A percentile compares a stretch with the other conserved stretches of the same genome.
phyloP scores from a whole-genome alignment of 2,113 vertebrate species.

The Myotis lucifugus region DNA sequence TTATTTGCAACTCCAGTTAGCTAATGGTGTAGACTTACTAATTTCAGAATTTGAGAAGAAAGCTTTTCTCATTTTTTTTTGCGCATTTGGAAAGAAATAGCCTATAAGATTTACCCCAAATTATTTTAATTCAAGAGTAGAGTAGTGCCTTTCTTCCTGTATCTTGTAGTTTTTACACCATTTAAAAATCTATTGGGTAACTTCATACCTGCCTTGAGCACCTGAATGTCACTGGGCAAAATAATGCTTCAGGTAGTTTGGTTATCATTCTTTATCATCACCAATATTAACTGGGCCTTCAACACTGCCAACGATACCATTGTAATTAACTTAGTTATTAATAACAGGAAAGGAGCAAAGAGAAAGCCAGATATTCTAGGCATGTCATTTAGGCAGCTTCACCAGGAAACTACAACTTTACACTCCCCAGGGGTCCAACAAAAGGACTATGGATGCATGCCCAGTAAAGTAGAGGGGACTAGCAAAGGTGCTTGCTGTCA shows the following conservation, averaged over 20 bases:
- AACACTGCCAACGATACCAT: background rate
- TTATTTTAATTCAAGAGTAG: background rate
- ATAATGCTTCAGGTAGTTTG: background rate
- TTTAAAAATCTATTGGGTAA: background rate
- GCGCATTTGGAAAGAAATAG: background rate
- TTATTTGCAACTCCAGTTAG: background rate
- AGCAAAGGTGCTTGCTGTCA: background rate
- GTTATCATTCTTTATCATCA: background rate
- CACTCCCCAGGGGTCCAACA: background rate
- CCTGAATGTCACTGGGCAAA: background rate
- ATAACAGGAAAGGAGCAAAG: background rate
- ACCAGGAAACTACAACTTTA: background rate
- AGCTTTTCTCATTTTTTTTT: background rate
- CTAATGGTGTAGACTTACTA: background rate
- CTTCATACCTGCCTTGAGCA: background rate
- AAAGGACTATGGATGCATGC: background rate
- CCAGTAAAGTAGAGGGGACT: background rate
- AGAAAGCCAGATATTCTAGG: background rate
- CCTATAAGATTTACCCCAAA: background rate
- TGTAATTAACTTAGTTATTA: background rate
- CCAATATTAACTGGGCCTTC: background rate
- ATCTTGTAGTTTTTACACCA: background rate
- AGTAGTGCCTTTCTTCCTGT: background rate
- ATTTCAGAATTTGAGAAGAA: slow-evolving; percentile 44
- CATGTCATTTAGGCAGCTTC: background rate